These are phyloP conservation scores for Karalla daura DNA, from an alignment of 2,797 vertebrate genomes.

Conservation along the genomic window DNA sequence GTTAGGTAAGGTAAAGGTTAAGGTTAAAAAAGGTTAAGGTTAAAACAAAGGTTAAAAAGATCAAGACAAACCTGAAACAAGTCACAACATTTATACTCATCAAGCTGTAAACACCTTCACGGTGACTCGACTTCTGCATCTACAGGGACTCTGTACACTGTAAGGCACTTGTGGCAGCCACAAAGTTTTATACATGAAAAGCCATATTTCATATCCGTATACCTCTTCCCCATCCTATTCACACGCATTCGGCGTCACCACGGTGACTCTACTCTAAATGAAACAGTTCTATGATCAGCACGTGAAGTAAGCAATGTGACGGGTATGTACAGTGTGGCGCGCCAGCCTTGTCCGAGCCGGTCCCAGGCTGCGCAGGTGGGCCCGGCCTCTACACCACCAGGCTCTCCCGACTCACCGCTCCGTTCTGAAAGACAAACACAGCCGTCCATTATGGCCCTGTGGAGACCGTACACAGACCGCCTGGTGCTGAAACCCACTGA, in stretches of 20 bases:
- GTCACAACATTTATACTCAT: constrained; percentile 10
- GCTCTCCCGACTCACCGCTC: constrained; percentile 92
- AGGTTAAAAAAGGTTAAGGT: too few relatives aligned
- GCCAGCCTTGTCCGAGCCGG: too few relatives aligned
- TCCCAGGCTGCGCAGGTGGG: too few relatives aligned
- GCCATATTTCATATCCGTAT: constrained; percentile 21
- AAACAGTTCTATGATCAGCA: constrained; percentile 30
- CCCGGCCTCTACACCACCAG: constrained; percentile 92
- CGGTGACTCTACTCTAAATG: not conserved
- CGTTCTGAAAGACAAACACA: constrained; percentile 82
- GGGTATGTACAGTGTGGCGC: constrained; percentile 56
- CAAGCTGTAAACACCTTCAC: constrained; percentile 4
- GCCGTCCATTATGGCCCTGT: fast-evolving
- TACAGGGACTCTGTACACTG: constrained; percentile 67
- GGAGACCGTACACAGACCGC: too few relatives aligned
- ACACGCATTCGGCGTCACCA: constrained; percentile 36
- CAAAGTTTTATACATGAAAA: constrained; percentile 58
- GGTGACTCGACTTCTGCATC: constrained; percentile 25
- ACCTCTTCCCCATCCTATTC: constrained; percentile 15
- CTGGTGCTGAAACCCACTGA: too few relatives aligned
- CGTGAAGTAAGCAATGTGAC: constrained; percentile 24
- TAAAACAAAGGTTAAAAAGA: constrained; percentile 46
- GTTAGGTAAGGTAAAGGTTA: too few relatives aligned
- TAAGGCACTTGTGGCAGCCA: constrained; percentile 83
- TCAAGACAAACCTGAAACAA: constrained; percentile 8